Conservation (phyloP, 2,113 vertebrate species). For the Pollachius pollachius region DNA sequence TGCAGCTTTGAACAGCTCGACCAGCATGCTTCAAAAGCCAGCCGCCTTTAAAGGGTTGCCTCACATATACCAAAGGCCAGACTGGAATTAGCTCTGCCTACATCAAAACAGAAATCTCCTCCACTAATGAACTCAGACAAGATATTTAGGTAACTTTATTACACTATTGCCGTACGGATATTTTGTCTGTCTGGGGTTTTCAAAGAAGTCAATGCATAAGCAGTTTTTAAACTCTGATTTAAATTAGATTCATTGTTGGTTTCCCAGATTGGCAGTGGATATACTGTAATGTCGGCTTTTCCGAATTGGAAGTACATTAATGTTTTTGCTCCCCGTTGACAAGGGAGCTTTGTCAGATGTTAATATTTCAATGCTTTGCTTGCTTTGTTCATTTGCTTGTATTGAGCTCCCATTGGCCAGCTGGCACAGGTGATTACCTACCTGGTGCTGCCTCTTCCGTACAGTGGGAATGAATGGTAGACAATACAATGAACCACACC, state of each 20-base stretch:
- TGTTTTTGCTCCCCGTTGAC: slow-evolving; percentile 15
- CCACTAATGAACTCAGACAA: slow-evolving; percentile 50
- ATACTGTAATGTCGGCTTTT: too few relatives aligned
- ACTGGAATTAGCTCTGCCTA: slow-evolving; percentile 68
- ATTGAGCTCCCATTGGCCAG: slow-evolving; percentile 59
- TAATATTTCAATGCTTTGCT: slow-evolving; percentile 59
- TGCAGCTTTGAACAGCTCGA: slow-evolving; percentile 80
- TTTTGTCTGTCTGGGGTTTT: slow-evolving; percentile 4
- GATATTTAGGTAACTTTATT: slow-evolving; percentile 29
- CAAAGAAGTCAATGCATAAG: neutral
- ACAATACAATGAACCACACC: too few relatives aligned
- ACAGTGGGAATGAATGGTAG: slow-evolving; percentile 9
- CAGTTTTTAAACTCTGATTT: too few relatives aligned
- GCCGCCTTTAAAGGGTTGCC: slow-evolving; percentile 70
- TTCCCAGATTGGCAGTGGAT: too few relatives aligned
- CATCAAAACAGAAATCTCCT: slow-evolving; percentile 59
- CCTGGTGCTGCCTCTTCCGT: slow-evolving; percentile 35
- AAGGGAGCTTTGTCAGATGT: slow-evolving; percentile 50
- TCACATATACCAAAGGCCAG: slow-evolving; percentile 67
- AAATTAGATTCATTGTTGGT: too few relatives aligned
- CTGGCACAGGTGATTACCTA: slow-evolving; percentile 57
- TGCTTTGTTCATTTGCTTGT: slow-evolving; percentile 62
- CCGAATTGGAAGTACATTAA: too few relatives aligned
- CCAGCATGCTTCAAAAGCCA: slow-evolving; percentile 77
- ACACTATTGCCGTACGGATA: slow-evolving; percentile 13